A percentile compares a stretch with the other conserved stretches of the same genome.
These are phyloP conservation scores for Puffinus mauretanicus DNA, from an alignment of 2,113 vertebrate species.

Conservation along the genomic window DNA sequence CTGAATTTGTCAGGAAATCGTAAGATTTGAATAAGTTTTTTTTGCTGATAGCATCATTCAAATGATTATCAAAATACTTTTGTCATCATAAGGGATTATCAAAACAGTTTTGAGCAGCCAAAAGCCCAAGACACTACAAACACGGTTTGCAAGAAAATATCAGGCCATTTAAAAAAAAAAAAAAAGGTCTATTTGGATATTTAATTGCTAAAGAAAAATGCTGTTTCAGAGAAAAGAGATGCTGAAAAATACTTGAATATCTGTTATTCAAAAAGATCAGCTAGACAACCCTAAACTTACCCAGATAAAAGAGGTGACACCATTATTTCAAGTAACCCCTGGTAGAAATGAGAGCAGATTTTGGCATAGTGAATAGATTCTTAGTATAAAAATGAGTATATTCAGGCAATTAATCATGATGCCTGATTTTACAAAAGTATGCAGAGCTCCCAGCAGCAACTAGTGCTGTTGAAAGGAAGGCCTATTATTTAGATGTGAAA, in stretches of 20 bases:
- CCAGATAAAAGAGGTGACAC: background rate
- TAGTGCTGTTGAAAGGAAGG: background rate
- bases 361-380: background rate
- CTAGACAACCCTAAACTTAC: background rate
- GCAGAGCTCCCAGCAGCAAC: background rate
- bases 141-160: background rate
- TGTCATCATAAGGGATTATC: background rate
- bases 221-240: background rate
- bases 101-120: background rate
- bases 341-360: background rate
- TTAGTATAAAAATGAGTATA: background rate
- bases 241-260: background rate
- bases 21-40: background rate
- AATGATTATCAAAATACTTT: background rate
- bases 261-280: background rate
- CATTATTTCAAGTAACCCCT: background rate
- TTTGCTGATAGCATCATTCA: background rate
- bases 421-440: background rate
- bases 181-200: background rate
- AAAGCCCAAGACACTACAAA: background rate
- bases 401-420: background rate
- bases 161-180: background rate
- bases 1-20: background rate
- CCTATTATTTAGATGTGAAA: background rate
- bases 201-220: background rate